These are phyloP conservation scores for Octonoba sinensis DNA, from an alignment of 2,888 invertebrate genomes.

Conservation along the genomic window DNA sequence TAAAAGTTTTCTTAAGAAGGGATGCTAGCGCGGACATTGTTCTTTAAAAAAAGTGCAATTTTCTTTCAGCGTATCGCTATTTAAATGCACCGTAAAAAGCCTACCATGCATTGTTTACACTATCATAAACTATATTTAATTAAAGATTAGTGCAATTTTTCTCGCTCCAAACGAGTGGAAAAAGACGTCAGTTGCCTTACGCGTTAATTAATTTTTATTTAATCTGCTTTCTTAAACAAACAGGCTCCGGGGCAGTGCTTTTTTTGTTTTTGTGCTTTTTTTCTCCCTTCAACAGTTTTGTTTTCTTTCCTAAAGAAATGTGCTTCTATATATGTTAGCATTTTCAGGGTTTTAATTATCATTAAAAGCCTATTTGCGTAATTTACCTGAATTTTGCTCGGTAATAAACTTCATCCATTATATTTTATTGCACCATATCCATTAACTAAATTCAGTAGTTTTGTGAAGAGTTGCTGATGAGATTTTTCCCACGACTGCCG, in stretches of 20 bases:
- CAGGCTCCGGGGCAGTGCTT: constrained; percentile 25
- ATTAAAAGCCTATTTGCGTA: constrained; percentile 32
- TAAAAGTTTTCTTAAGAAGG: background rate
- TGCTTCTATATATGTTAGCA: background rate
- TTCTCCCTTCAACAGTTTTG: constrained; percentile 19
- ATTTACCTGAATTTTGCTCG: constrained; percentile 44
- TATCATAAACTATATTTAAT: constrained; percentile 61
- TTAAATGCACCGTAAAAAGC: constrained; percentile 42
- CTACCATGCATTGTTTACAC: constrained; percentile 48
- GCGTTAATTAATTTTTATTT: constrained; percentile 63
- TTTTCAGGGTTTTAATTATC: constrained; percentile 45
- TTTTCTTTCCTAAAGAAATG: constrained; percentile 35
- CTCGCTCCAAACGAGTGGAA: constrained; percentile 42
- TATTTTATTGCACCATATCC: constrained; percentile 14
- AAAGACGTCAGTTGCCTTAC: constrained; percentile 52
- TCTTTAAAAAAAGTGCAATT: constrained; percentile 52
- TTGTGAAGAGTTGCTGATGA: no score
- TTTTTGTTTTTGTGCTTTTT: constrained; percentile 23
- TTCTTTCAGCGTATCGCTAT: constrained; percentile 40
- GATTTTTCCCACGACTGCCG: no score
- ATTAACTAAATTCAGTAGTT: background rate
- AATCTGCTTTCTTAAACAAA: constrained; percentile 58
- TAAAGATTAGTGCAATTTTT: constrained; percentile 59
- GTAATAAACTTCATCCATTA: constrained; percentile 36
- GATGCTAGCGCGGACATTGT: background rate